Conservation (phyloP, 2,888 invertebrate genomes). For the Dynastes grantii region DNA sequence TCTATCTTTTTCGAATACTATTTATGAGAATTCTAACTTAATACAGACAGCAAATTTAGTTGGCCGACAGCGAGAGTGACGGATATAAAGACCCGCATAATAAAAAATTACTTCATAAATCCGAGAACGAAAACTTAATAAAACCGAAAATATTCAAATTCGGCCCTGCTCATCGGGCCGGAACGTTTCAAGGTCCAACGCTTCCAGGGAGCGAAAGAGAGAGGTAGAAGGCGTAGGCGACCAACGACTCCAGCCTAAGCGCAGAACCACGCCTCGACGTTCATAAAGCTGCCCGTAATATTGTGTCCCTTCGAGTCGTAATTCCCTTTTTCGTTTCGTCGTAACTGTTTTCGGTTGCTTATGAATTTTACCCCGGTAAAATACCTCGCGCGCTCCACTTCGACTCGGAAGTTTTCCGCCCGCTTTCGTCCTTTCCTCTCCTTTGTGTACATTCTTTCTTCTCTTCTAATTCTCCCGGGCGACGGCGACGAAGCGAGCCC, state of each 20-base stretch:
- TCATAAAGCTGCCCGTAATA: constrained; percentile 37
- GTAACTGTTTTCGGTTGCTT: constrained; percentile 41
- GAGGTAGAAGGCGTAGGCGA: neutral
- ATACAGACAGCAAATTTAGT: no score
- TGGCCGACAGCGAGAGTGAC: neutral
- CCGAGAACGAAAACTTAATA: constrained; percentile 3
- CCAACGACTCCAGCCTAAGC: neutral
- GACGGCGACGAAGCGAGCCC: neutral
- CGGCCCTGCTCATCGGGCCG: constrained; percentile 3
- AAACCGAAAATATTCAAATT: constrained; percentile 31
- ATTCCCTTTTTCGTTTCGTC: constrained; percentile 23
- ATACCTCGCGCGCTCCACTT: constrained; percentile 7
- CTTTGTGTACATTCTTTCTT: neutral
- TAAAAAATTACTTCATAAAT: constrained; percentile 21
- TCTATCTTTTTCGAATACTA: no score
- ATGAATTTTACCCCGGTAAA: constrained; percentile 33
- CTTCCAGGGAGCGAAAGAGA: neutral
- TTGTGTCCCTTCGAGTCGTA: constrained; percentile 38
- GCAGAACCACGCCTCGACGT: constrained; percentile 15
- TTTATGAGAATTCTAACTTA: no score
- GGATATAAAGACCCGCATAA: neutral
- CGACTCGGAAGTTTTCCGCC: constrained; percentile 11
- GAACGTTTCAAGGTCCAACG: constrained; percentile 35
- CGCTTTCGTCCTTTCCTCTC: neutral
- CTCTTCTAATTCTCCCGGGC: neutral